phyloP scores from a whole-genome alignment of 1,140 invertebrate genomes.

The Ceratina japonica region DNA sequence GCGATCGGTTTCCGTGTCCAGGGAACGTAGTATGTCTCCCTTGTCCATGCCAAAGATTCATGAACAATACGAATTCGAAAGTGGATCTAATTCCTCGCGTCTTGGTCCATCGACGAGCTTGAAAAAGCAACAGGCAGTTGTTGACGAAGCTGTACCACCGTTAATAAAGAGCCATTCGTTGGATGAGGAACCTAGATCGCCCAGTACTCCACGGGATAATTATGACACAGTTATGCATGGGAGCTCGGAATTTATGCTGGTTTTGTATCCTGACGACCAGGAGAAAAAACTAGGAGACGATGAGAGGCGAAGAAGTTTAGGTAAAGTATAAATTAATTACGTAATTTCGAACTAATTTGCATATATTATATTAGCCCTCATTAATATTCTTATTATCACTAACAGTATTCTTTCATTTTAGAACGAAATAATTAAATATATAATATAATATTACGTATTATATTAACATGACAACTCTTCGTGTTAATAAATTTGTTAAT shows the following conservation, averaged over 20 bases:
- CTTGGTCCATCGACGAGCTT: neutral
- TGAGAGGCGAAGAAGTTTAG: neutral
- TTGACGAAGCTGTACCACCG: slow-evolving; percentile 28
- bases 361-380: too few relatives aligned
- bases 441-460: too few relatives aligned
- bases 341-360: neutral
- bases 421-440: too few relatives aligned
- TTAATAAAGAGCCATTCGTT: slow-evolving; percentile 2
- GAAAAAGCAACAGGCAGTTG: slow-evolving; percentile 38
- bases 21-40: slow-evolving; percentile 58
- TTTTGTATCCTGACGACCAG: slow-evolving; percentile 84
- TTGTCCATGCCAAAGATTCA: slow-evolving; percentile 46
- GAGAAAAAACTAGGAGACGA: slow-evolving; percentile 1
- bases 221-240: slow-evolving; percentile 75
- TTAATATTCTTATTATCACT: too few relatives aligned
- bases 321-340: slow-evolving; percentile 5
- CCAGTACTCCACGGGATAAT: slow-evolving; percentile 50
- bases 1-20: slow-evolving; percentile 12
- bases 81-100: neutral
- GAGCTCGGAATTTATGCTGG: slow-evolving; percentile 89
- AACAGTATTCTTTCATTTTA: too few relatives aligned
- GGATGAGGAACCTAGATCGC: slow-evolving; percentile 17
- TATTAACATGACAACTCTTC: too few relatives aligned
- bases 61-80: slow-evolving; percentile 36
- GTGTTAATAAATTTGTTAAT: too few relatives aligned